Evolutionary conservation across 2,113 vertebrate genomes (phyloP), one percentile per base, ranked within the genome.

Genomic region (Herpailurus yagouaroundi): DNA sequence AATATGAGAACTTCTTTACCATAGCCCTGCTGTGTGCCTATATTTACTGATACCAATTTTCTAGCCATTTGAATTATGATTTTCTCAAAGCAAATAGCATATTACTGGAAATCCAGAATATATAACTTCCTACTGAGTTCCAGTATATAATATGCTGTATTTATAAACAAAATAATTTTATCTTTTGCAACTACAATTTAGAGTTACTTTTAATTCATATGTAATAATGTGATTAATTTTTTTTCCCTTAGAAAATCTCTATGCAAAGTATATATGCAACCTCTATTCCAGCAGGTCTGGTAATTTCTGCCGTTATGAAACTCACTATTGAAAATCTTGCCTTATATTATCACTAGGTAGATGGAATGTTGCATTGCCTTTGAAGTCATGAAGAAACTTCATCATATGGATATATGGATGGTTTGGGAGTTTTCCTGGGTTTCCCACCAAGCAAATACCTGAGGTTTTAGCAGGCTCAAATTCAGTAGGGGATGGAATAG

Each of bases 81-180:
- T 93, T 93, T 85, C 57, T 89, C 4, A 55, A 91, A 82, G 29
- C 55, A 79, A 87, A 64, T 15, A 91, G 15, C 84, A 36, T n/a
- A 74, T 92, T 85, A 60, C 23, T 45, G 2, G 14, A 52, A 82
- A 83, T 66, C 23, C 27, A 88, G 45, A 77, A 87, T 79, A 60
- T 93, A 41, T 68, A 45, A n/a, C 82, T 97, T 90, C 38, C 38
- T 84, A 68, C 15, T 83, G 63, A 81, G 83, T 83, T 79, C 25
- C 11, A 73, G 3, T 25, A 50, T 89, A 66, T 63, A 86, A 55
- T 60, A 31, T 73, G 31, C 50, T 81, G 0, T 68, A 69, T 52
- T 97, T 96, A 94, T 76, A 91, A 84, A 85, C 14, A 89, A 96
- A 91, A 38, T 64, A 89, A 14, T 90, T 57, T n/a, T 92, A 64